phyloP scores from a whole-genome alignment of 2,888 invertebrate genomes.

The Chironomus riparius region DNA sequence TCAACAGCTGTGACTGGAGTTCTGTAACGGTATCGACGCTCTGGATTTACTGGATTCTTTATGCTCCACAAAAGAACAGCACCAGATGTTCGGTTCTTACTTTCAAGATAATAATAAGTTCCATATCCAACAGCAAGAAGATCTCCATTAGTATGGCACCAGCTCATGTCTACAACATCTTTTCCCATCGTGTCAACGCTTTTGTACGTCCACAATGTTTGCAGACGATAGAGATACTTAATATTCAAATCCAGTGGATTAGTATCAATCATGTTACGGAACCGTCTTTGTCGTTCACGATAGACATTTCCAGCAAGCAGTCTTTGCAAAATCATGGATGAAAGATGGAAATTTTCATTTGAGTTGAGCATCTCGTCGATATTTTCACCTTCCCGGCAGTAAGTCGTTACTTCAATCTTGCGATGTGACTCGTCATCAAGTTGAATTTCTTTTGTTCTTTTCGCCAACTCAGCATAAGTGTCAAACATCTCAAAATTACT shows the following conservation, averaged over 20 bases:
- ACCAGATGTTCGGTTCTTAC: slow-evolving; percentile 47
- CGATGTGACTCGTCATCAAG: slow-evolving; percentile 41
- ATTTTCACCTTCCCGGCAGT: slow-evolving; percentile 33
- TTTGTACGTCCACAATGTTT: slow-evolving; percentile 58
- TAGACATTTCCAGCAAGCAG: slow-evolving; percentile 60
- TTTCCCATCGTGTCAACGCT: slow-evolving; percentile 45
- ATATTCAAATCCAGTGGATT: slow-evolving; percentile 55
- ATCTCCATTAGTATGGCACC: slow-evolving; percentile 59
- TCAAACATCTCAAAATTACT: slow-evolving; percentile 74
- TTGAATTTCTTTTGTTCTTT: slow-evolving; percentile 33
- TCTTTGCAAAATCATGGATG: slow-evolving; percentile 58
- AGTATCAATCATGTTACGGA: slow-evolving; percentile 53
- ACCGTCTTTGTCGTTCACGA: slow-evolving; percentile 57
- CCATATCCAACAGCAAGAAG: slow-evolving; percentile 70
- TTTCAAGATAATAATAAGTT: slow-evolving; percentile 48
- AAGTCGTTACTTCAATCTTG: slow-evolving; percentile 41
- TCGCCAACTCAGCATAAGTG: slow-evolving; percentile 49
- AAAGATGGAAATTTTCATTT: slow-evolving; percentile 47
- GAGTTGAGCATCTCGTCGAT: slow-evolving; percentile 30
- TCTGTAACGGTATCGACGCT: slow-evolving; percentile 54
- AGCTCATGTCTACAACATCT: slow-evolving; percentile 54
- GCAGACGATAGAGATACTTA: slow-evolving; percentile 56
- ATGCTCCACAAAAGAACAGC: slow-evolving; percentile 68
- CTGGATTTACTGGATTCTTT: slow-evolving; percentile 39
- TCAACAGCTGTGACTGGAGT: slow-evolving; percentile 57